A percentile compares a stretch with the other conserved stretches of the same genome.
Evolutionary conservation across 2,797 vertebrate genomes (phyloP).

Genomic region (Peromyscus eremicus): DNA sequence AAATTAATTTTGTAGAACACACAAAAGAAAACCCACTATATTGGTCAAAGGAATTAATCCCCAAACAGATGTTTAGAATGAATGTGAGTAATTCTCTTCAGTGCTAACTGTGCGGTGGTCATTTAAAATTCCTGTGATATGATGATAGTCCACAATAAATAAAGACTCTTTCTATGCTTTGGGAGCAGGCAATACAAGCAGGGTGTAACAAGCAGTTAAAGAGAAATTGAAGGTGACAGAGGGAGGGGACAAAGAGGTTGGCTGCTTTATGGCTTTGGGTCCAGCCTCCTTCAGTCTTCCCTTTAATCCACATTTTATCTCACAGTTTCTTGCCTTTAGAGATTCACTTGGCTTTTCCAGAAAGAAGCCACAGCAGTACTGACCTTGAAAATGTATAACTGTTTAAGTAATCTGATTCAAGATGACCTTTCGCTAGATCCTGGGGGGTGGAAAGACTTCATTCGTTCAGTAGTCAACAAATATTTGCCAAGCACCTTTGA

Average conservation of each 20-base stretch:
- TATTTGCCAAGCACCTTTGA: neutral
- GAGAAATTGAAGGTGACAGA: neutral
- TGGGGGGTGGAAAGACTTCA: neutral
- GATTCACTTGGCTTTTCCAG: neutral
- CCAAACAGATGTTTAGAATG: conserved; percentile 19
- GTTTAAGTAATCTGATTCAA: neutral
- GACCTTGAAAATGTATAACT: conserved; percentile 16
- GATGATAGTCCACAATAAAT: neutral
- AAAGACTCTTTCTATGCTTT: neutral
- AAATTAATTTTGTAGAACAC: conserved; percentile 67
- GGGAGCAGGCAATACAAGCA: neutral
- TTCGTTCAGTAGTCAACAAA: neutral
- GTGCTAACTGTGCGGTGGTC: conserved; percentile 41
- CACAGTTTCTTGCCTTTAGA: neutral
- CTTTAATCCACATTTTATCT: neutral
- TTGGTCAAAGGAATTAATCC: conserved; percentile 61
- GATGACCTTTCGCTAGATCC: neutral
- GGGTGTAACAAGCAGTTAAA: neutral
- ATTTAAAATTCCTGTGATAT: conserved; percentile 31
- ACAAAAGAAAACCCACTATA: neutral
- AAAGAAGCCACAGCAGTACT: neutral
- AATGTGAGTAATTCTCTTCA: conserved; percentile 68
- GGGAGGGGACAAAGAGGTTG: neutral
- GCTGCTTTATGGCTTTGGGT: neutral
- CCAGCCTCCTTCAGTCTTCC: neutral